These are phyloP conservation scores for Charaxes varanes DNA, from an alignment of 1,140 invertebrate species.

Conservation along the genomic window DNA sequence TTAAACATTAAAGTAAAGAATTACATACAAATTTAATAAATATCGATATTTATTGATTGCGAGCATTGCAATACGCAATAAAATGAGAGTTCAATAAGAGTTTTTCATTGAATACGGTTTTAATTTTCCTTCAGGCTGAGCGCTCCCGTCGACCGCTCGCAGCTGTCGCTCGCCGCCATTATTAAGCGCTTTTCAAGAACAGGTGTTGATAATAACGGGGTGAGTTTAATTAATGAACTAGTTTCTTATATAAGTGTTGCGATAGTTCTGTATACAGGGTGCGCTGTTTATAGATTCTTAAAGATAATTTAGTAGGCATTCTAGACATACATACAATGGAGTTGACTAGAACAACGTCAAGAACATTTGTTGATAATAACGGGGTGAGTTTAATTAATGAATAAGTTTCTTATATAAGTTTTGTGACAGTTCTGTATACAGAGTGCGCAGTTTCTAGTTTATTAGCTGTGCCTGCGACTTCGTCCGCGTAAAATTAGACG, in stretches of 20 bases:
- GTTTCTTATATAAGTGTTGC: slow-evolving; percentile 28
- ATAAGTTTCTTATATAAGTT: slow-evolving; percentile 34
- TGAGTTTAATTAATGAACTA: slow-evolving; percentile 69
- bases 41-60: too few species aligned
- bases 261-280: slow-evolving; percentile 1
- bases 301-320: too few species aligned
- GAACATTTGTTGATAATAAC: slow-evolving; percentile 70
- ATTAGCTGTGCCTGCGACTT: too few species aligned
- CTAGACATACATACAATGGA: too few species aligned
- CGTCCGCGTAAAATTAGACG: too few species aligned
- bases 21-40: too few species aligned
- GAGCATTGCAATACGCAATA: too few species aligned
- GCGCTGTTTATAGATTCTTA: too few species aligned
- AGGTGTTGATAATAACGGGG: slow-evolving; percentile 69
- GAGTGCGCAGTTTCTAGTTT: too few species aligned
- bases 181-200: slow-evolving; percentile 68
- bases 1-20: too few species aligned
- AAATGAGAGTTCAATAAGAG: slow-evolving; percentile 1
- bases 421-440: slow-evolving; percentile 1
- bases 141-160: slow-evolving; percentile 22
- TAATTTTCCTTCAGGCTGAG: slow-evolving; percentile 17
- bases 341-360: too few species aligned
- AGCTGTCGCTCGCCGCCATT: slow-evolving; percentile 64
- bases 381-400: slow-evolving; percentile 69
- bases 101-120: slow-evolving; percentile 13